These are phyloP conservation scores for Ernsta delagoae DNA, from an alignment of 2,888 invertebrate species.

Conservation along the genomic window DNA sequence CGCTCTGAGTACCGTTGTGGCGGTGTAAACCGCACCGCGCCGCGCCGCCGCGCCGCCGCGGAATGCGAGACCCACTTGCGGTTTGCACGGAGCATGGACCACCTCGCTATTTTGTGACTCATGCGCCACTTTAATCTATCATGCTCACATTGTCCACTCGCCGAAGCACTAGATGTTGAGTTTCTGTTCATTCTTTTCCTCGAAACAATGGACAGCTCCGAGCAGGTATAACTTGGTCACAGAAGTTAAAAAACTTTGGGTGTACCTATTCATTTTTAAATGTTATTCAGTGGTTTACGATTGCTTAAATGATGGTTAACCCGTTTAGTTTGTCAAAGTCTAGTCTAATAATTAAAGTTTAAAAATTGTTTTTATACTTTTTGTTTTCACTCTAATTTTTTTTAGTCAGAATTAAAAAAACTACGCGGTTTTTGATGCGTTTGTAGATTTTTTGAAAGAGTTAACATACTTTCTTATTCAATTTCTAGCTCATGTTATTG, in stretches of 20 bases:
- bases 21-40: constrained; percentile 59
- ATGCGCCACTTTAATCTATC: constrained; percentile 61
- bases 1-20: constrained; percentile 80
- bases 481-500: constrained; percentile 54
- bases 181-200: neutral
- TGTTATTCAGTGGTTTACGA: neutral
- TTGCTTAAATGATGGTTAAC: neutral
- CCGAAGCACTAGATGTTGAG: constrained; percentile 13
- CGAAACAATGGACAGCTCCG: neutral
- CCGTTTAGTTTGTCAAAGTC: too few relatives aligned
- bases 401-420: too few relatives aligned
- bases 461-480: constrained; percentile 45
- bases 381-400: too few relatives aligned
- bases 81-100: constrained; percentile 53
- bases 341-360: too few relatives aligned
- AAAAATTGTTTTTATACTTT: too few relatives aligned
- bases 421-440: constrained; percentile 55
- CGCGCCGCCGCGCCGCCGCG: constrained; percentile 61
- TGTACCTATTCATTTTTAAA: neutral
- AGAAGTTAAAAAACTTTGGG: neutral
- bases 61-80: constrained; percentile 82
- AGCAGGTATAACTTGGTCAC: neutral
- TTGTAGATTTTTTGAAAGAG: constrained; percentile 49
- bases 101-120: constrained; percentile 68
- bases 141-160: constrained; percentile 28